Conservation (phyloP, 2,797 vertebrate species). For the Centropyge bicolor region DNA sequence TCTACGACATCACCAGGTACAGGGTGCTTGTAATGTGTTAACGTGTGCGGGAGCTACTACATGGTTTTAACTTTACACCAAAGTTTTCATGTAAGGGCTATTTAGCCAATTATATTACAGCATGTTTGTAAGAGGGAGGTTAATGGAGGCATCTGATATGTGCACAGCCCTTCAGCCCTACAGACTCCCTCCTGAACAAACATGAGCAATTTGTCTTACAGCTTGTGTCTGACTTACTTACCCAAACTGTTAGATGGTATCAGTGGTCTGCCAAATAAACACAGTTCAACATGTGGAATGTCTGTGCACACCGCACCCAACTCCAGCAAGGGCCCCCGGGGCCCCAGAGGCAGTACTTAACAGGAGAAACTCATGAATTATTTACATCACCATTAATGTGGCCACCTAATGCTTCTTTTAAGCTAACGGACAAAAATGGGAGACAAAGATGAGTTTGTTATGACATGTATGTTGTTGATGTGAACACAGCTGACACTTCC, state of each 20-base stretch:
- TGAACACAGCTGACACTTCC: neutral
- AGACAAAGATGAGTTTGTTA: neutral
- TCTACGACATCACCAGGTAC: slow-evolving; percentile 99
- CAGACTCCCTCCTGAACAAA: slow-evolving; percentile 32
- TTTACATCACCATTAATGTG: slow-evolving; percentile 7
- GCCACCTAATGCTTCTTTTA: neutral
- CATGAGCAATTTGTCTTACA: neutral
- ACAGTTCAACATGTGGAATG: slow-evolving; percentile 45
- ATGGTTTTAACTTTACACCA: neutral
- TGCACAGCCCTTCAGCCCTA: neutral
- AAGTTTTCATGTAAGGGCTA: neutral
- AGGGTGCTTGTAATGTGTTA: neutral
- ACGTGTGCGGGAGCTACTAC: neutral
- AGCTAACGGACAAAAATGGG: neutral
- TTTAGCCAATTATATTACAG: neutral
- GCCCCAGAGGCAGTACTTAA: neutral
- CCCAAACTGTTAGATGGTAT: slow-evolving; percentile 52
- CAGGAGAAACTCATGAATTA: slow-evolving; percentile 13
- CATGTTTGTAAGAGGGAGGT: slow-evolving; percentile 4
- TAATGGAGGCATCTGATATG: slow-evolving; percentile 18
- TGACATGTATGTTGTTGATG: neutral
- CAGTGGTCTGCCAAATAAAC: slow-evolving; percentile 54
- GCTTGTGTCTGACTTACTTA: slow-evolving; percentile 9
- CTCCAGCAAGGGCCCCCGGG: neutral
- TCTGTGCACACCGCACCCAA: slow-evolving; percentile 37